phyloP scores from a whole-genome alignment of 2,113 vertebrate species.

The Astur gentilis region DNA sequence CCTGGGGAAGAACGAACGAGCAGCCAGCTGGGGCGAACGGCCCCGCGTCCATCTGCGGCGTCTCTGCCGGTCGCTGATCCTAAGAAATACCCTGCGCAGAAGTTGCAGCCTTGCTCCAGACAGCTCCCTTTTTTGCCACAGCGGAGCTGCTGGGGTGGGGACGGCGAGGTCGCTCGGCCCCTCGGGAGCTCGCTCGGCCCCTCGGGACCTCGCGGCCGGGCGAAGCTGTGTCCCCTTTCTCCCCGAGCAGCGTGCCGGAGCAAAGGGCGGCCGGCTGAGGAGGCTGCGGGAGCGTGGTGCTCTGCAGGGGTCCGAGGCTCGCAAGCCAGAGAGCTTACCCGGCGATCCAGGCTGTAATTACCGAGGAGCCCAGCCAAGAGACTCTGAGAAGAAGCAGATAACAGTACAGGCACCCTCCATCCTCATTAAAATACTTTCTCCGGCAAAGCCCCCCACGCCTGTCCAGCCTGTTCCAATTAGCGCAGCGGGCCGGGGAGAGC shows the following conservation, averaged over 20 bases:
- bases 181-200: background rate
- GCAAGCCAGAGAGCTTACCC: background rate
- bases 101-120: background rate
- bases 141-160: background rate
- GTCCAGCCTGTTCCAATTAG: slow-evolving; percentile 35
- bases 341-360: background rate
- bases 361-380: background rate
- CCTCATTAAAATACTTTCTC: slow-evolving; percentile 59
- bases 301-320: background rate
- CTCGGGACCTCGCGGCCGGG: background rate
- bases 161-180: background rate
- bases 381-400: slow-evolving; percentile 27
- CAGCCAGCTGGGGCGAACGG: background rate
- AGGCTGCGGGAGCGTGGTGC: background rate
- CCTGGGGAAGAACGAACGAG: fast-evolving
- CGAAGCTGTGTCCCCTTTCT: background rate
- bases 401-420: background rate
- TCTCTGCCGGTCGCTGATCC: background rate
- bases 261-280: background rate
- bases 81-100: background rate
- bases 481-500: background rate
- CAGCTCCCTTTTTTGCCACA: background rate
- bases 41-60: fast-evolving
- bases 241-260: background rate
- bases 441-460: background rate